phyloP scores from a whole-genome alignment of 2,113 vertebrate species.

The Dolichallabes microphthalmus region DNA sequence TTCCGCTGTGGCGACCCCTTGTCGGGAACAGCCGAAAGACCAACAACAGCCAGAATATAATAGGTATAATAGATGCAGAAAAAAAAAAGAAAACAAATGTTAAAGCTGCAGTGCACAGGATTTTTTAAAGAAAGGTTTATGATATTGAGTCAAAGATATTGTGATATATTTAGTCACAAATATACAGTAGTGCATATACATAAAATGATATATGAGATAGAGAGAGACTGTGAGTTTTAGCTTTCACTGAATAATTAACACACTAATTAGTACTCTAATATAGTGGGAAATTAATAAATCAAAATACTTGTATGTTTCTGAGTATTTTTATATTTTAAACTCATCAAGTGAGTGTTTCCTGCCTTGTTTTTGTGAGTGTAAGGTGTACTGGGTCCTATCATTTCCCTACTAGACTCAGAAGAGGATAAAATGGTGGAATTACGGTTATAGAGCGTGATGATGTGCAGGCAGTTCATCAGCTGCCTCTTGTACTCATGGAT shows the following conservation, averaged over 20 bases:
- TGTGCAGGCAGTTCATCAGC: slow-evolving; percentile 87
- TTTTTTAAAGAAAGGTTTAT: background rate
- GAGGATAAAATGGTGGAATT: slow-evolving; percentile 43
- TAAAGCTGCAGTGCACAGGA: background rate
- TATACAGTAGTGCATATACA: no score
- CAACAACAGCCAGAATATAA: background rate
- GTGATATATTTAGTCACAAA: no score
- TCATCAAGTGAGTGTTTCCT: background rate
- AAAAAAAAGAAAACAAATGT: background rate
- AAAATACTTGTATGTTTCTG: background rate
- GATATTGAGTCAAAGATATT: background rate
- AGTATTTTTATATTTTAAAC: background rate
- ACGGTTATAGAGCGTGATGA: slow-evolving; percentile 90
- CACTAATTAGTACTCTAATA: background rate
- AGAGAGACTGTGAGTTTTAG: background rate
- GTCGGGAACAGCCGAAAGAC: no score
- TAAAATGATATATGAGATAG: no score
- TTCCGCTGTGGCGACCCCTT: no score
- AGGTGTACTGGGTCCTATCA: background rate
- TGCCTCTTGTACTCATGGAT: slow-evolving; percentile 92
- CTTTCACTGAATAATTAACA: background rate
- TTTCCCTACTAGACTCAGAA: background rate
- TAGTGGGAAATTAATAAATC: background rate
- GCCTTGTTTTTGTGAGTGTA: background rate
- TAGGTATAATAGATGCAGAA: background rate